Evolutionary conservation across 1,140 invertebrate genomes (phyloP).

Genomic region (Pseudomyrmex concolor): DNA sequence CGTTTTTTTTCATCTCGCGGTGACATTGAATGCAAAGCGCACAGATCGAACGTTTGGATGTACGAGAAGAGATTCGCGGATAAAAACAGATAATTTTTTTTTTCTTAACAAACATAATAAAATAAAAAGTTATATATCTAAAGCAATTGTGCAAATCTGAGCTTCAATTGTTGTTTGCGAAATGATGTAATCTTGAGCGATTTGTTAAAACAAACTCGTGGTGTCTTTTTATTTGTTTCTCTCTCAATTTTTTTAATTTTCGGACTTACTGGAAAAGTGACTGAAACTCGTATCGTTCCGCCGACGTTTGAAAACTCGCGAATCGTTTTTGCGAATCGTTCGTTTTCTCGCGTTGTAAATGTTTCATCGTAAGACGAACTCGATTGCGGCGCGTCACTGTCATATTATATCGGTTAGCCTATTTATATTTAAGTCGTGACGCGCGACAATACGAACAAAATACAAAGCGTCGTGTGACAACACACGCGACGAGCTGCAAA

Average conservation of each 20-base stretch:
- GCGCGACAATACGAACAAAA: slow-evolving; percentile 33
- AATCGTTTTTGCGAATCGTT: background rate
- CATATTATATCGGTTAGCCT: slow-evolving; percentile 36
- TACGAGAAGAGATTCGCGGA: too few species aligned
- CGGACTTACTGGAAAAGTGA: too few species aligned
- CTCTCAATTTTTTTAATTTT: background rate
- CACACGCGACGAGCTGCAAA: background rate
- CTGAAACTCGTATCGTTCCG: too few species aligned
- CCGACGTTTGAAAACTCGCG: background rate
- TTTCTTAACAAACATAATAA: too few species aligned
- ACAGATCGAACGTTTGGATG: background rate
- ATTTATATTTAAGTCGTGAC: slow-evolving; percentile 47
- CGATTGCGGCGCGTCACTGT: slow-evolving; percentile 20
- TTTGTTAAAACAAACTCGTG: too few species aligned
- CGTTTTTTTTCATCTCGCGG: background rate
- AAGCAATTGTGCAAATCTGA: too few species aligned
- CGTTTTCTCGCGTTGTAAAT: slow-evolving; percentile 15
- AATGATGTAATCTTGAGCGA: too few species aligned
- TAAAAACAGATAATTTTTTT: too few species aligned
- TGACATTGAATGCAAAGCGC: background rate
- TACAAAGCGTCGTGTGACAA: slow-evolving; percentile 18
- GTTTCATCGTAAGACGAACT: slow-evolving; percentile 9
- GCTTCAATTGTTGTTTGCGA: too few species aligned
- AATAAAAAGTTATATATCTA: too few species aligned
- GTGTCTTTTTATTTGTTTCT: background rate